Evolutionary conservation across 2,113 vertebrate species (phyloP).

Genomic region (Microtus montanus): DNA sequence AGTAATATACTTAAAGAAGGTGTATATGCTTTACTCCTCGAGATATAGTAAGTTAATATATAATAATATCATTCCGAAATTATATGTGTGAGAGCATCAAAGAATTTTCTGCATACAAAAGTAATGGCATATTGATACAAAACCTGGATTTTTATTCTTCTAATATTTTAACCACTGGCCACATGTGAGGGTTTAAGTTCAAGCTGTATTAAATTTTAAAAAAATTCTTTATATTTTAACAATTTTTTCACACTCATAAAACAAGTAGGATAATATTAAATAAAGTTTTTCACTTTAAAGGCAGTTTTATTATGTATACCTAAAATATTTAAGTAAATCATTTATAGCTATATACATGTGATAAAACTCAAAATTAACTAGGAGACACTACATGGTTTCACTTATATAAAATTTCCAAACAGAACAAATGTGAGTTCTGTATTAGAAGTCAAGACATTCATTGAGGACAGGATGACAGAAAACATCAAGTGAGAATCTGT

Average conservation of each 20-base stretch:
- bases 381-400: background rate
- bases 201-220: background rate
- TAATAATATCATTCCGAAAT: background rate
- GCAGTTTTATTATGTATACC: background rate
- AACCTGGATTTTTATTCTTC: background rate
- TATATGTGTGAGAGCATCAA: background rate
- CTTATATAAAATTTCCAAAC: background rate
- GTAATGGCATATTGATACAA: background rate
- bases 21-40: background rate
- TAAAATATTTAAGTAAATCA: background rate
- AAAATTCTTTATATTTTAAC: background rate
- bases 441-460: background rate
- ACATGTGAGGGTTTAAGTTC: background rate
- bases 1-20: background rate
- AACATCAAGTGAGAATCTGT: background rate
- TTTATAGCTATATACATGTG: background rate
- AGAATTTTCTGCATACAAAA: background rate
- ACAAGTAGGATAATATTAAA: background rate
- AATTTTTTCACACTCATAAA: background rate
- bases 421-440: background rate
- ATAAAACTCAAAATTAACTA: background rate
- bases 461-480: background rate
- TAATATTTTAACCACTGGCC: background rate
- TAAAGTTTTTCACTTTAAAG: background rate
- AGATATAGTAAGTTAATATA: background rate